These are phyloP conservation scores for Limosa lapponica DNA, from an alignment of 2,797 vertebrate genomes.

Conservation along the genomic window DNA sequence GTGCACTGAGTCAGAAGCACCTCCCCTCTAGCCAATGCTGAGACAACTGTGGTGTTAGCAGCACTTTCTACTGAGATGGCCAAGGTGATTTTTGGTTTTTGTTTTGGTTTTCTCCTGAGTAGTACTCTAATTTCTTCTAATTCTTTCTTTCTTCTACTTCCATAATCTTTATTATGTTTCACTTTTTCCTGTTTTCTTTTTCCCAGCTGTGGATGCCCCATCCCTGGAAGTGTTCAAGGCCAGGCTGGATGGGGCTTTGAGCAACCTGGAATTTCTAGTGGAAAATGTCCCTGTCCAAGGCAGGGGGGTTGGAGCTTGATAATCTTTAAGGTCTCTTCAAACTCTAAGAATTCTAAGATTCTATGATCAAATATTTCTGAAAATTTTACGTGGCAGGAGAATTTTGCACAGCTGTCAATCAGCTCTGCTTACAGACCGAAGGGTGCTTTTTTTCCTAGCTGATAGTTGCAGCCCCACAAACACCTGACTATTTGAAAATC, in stretches of 20 bases:
- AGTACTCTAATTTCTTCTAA: not conserved
- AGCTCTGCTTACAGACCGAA: not conserved
- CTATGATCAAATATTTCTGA: not conserved
- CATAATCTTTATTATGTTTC: not conserved
- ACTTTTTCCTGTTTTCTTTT: not conserved
- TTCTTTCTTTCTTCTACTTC: not conserved
- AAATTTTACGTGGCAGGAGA: not conserved
- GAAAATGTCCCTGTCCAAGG: not conserved
- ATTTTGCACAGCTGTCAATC: not conserved
- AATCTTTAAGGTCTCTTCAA: not conserved
- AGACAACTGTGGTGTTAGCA: not conserved
- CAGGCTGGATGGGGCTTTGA: not conserved
- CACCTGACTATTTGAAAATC: not conserved
- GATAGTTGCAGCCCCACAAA: not conserved
- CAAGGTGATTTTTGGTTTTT: not conserved
- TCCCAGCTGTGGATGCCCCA: not conserved
- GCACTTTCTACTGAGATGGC: not conserved
- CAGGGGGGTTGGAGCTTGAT: not conserved
- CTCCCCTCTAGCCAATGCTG: not conserved
- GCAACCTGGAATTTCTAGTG: not conserved
- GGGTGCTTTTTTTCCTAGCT: not conserved
- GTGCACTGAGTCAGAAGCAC: not conserved
- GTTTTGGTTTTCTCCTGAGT: not conserved
- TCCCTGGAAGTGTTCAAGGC: not conserved
- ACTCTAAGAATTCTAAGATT: not conserved